Evolutionary conservation across 2,113 vertebrate species (phyloP).

Genomic region (Glaucomys volans): DNA sequence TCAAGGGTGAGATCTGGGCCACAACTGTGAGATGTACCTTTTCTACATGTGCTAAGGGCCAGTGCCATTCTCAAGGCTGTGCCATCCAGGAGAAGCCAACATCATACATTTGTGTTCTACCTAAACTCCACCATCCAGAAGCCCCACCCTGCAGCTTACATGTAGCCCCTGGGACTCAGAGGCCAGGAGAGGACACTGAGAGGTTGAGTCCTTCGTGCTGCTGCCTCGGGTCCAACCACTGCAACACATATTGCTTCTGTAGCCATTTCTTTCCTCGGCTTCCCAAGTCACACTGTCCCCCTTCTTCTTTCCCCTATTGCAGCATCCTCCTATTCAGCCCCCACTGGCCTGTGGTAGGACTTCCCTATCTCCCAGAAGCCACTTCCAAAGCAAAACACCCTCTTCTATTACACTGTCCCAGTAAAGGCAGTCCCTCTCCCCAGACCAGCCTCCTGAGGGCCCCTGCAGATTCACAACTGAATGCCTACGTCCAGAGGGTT

Average conservation of each 20-base stretch:
- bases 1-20: background rate
- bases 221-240: background rate
- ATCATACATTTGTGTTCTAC: background rate
- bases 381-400: background rate
- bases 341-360: rapidly evolving
- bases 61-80: rapidly evolving
- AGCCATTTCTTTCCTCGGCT: background rate
- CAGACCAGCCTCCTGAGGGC: background rate
- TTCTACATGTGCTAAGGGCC: background rate
- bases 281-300: background rate
- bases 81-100: background rate
- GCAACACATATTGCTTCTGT: background rate
- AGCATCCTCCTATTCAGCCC: background rate
- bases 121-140: background rate
- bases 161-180: background rate
- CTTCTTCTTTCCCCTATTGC: background rate
- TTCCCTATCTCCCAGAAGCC: background rate
- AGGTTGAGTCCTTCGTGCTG: background rate
- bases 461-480: background rate
- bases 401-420: background rate
- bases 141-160: background rate
- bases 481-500: background rate
- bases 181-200: background rate
- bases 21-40: background rate
- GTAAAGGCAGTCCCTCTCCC: background rate